Evolutionary conservation across 2,113 vertebrate genomes (phyloP).

Genomic region (Elachura formosa): DNA sequence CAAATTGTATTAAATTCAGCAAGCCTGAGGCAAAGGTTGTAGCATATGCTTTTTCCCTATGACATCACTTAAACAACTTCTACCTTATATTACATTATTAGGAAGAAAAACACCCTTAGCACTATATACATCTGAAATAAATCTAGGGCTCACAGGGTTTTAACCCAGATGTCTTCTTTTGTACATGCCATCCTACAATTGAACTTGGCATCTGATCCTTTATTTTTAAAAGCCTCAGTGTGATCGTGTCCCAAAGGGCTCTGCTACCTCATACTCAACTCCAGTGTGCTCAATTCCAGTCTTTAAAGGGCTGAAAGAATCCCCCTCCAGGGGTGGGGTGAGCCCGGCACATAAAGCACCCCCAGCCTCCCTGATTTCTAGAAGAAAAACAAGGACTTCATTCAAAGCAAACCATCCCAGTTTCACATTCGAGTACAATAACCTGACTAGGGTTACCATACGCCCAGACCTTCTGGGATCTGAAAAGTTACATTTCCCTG

Average conservation of each 20-base stretch:
- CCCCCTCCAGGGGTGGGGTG: rapidly evolving
- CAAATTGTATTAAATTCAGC: neutral
- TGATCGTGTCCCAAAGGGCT: neutral
- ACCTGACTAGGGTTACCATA: rapidly evolving
- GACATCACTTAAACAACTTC: neutral
- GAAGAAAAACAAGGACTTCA: neutral
- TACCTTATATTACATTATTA: neutral
- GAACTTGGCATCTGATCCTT: neutral
- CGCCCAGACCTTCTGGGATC: neutral
- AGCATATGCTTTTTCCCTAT: neutral
- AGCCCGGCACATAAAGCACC: neutral
- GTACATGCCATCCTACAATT: neutral
- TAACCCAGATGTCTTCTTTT: neutral
- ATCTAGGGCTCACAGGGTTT: neutral
- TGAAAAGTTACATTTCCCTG: neutral
- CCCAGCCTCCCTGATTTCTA: rapidly evolving
- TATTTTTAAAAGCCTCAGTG: neutral
- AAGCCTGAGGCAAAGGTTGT: neutral
- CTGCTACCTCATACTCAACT: neutral
- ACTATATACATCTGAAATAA: neutral
- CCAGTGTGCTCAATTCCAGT: neutral
- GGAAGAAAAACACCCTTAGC: neutral
- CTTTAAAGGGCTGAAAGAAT: neutral
- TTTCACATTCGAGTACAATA: neutral
- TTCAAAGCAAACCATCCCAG: neutral